Evolutionary conservation across 2,797 vertebrate genomes (phyloP), one percentile per base, ranked within the genome.

Genomic region (Anabas testudineus): DNA sequence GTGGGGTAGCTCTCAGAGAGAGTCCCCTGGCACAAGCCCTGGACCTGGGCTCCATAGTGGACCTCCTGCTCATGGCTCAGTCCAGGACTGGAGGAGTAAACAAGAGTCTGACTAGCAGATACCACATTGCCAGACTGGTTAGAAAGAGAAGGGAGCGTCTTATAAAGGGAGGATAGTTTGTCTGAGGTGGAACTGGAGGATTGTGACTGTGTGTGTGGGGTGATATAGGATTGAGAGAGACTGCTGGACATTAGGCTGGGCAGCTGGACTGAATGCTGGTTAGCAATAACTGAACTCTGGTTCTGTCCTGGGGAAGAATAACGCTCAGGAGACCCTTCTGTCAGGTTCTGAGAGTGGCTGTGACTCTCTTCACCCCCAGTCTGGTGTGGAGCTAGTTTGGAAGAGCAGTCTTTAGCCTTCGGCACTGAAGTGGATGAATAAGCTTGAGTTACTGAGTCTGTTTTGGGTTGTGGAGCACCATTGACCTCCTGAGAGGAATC

Each of bases 241-340:
- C 93, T 97, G 80, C 94, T 95, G 0, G 97, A 96, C 89, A 99
- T 91, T 47, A 98, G 92, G 81, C 93, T 96, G 52, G 97, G 95
- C 47, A 98, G 93, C 87, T 97, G 97, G 60, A 95, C 93, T 76
- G 96, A 95, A 93, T 98, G 97, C 91, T 98, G 97, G 90, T 96
- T 96, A 47, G 96, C 94, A 87, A 97, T 95, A 76, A 97, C 96
- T 24, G 97, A 96, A 87, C 94, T 97, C 91, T 96, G 96, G 87
- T 97, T 98, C 67, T 96, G 96, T 79, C 92, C 92, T 78, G 95
- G 92, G 85, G 97, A 96, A 76, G 95, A 92, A 92, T 96, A 99
- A 75, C 87, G 95, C 84, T 97, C 89, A 65, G 95, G 94, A 79
- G 94, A 95, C 71, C 92, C 81, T 59, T 89, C 92, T 41, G 78